These are phyloP conservation scores for Sebastes variabilis DNA, from an alignment of 2,797 vertebrate species.

Conservation along the genomic window DNA sequence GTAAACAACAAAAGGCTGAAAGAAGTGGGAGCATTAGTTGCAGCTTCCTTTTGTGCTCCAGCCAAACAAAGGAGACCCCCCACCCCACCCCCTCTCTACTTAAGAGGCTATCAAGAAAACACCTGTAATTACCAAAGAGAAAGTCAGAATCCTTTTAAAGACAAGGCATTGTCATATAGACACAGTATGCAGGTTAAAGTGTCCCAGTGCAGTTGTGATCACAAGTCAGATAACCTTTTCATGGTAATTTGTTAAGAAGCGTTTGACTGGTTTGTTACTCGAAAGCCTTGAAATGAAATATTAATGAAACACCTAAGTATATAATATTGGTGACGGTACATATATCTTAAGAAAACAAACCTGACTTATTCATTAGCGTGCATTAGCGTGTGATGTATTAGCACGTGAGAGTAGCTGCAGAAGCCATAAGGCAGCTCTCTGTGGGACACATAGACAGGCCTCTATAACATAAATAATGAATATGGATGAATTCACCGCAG, in stretches of 20 bases:
- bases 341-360: conserved; percentile 54
- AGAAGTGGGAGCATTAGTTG: conserved; percentile 53
- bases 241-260: neutral
- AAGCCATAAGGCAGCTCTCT: conserved; percentile 48
- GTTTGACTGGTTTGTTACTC: conserved; percentile 10
- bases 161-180: neutral
- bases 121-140: conserved; percentile 41
- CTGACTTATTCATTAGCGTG: conserved; percentile 40
- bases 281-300: conserved; percentile 17
- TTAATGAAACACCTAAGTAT: neutral
- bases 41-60: conserved; percentile 50
- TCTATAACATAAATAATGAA: conserved; percentile 61
- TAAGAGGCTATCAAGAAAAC: conserved; percentile 31
- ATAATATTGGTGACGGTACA: conserved; percentile 24
- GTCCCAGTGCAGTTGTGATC: neutral
- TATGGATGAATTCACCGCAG: conserved; percentile 31
- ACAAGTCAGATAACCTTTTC: neutral
- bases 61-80: conserved; percentile 52
- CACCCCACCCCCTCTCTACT: neutral
- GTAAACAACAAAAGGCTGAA: conserved; percentile 66
- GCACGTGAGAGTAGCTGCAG: conserved; percentile 26
- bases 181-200: neutral
- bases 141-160: neutral
- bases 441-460: conserved; percentile 27
- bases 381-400: conserved; percentile 44